phyloP scores from a whole-genome alignment of 2,797 vertebrate species.

The Sarcophilus harrisii region DNA sequence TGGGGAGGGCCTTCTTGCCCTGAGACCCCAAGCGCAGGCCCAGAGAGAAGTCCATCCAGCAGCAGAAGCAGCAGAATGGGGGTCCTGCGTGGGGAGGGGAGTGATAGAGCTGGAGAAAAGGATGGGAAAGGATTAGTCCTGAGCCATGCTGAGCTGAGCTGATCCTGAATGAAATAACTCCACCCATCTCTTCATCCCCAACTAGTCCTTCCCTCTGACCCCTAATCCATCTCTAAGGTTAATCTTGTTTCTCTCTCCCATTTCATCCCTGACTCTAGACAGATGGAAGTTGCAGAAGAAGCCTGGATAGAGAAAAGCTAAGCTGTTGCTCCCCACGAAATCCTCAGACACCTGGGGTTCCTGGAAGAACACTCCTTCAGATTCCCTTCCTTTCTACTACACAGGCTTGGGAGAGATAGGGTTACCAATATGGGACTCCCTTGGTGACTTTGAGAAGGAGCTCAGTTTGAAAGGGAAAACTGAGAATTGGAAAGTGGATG shows the following conservation, averaged over 20 bases:
- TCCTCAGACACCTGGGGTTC: background rate
- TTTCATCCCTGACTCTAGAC: background rate
- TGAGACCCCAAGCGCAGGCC: slow-evolving; percentile 72
- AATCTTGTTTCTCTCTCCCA: background rate
- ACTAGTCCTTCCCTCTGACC: slow-evolving; percentile 27
- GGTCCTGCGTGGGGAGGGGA: slow-evolving; percentile 70
- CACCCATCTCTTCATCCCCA: slow-evolving; percentile 22
- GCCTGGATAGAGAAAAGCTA: background rate
- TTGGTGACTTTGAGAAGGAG: background rate
- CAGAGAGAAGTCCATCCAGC: slow-evolving; percentile 80
- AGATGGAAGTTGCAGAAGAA: background rate
- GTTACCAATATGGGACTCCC: background rate
- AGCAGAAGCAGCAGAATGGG: slow-evolving; percentile 42
- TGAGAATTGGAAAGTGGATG: background rate
- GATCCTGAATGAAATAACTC: slow-evolving; percentile 63
- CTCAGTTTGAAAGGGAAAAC: background rate
- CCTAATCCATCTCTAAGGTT: background rate
- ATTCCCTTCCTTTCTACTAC: background rate
- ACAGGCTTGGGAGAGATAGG: background rate
- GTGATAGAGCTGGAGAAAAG: slow-evolving; percentile 23
- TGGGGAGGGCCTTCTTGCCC: slow-evolving; percentile 64
- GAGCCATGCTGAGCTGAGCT: slow-evolving; percentile 67
- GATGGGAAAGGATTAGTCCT: slow-evolving; percentile 69
- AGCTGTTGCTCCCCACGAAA: background rate
- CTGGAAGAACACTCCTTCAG: background rate